Percentiles rank a stretch among this genome's conserved stretches.
Conservation (phyloP, 1,140 invertebrate species). For the Lordiphosa collinella region DNA sequence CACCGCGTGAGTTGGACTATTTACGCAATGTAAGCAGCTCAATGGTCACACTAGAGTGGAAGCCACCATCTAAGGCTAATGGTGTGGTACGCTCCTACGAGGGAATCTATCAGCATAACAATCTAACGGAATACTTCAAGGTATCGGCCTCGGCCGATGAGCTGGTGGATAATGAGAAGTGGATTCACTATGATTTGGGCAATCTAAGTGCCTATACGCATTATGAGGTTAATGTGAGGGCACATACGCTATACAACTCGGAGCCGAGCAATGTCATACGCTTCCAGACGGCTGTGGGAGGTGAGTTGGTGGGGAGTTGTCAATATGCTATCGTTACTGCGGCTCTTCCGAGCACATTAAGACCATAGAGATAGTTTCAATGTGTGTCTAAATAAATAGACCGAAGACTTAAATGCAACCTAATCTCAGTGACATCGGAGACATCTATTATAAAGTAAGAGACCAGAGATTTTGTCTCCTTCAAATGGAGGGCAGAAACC, state of each 20-base stretch:
- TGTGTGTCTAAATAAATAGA: too few relatives aligned
- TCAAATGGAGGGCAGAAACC: too few relatives aligned
- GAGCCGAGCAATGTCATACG: slow-evolving; percentile 48
- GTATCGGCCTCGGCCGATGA: slow-evolving; percentile 32
- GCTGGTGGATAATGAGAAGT: slow-evolving; percentile 48
- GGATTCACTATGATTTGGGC: slow-evolving; percentile 26
- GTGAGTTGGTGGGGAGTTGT: slow-evolving; percentile 16
- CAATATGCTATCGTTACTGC: too few relatives aligned
- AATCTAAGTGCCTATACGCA: slow-evolving; percentile 51
- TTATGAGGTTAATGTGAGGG: slow-evolving; percentile 46
- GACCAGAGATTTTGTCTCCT: too few relatives aligned
- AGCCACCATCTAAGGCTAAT: slow-evolving; percentile 48
- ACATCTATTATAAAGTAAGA: too few relatives aligned
- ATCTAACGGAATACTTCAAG: slow-evolving; percentile 29
- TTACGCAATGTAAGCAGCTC: slow-evolving; percentile 27
- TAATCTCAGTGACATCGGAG: too few relatives aligned
- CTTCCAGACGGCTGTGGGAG: slow-evolving; percentile 54
- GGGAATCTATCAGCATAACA: slow-evolving; percentile 25
- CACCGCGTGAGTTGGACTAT: slow-evolving; percentile 36
- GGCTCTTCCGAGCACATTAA: too few relatives aligned
- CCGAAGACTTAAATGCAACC: too few relatives aligned
- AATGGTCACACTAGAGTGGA: slow-evolving; percentile 39
- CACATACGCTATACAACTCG: slow-evolving; percentile 42
- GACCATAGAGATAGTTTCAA: too few relatives aligned
- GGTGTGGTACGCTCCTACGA: slow-evolving; percentile 53